Base-by-base conservation (phyloP, 1,140 invertebrate species). In the Drosophila rhopaloa region DNA sequence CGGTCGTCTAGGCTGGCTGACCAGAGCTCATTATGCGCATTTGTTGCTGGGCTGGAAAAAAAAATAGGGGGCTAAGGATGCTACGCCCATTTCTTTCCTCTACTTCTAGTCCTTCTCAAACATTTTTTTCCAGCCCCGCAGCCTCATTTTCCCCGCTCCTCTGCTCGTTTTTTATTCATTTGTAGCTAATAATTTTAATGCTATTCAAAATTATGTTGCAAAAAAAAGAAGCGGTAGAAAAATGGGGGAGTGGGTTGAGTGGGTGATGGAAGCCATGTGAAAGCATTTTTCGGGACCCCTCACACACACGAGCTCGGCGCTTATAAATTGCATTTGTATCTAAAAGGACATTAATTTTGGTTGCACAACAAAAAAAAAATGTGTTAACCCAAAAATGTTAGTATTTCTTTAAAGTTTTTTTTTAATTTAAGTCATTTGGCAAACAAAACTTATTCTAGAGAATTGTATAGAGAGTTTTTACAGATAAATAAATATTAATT, bases 121-220 rank as follows among this genome's bases (percentile, higher is more conserved):
- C 24, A 29, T 66, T 62, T 66, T 65, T 67, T 50, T 10, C 6
- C 43, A 29, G 14, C 16, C 27, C 29, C 19, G 13, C 37, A 16
- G 10, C 29, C 37, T 35, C 48, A 11, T 16, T 9, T 35, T 10
- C 5, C 32, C 46, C 41, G 6, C 53, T 35, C 57, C 59, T 46
- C 57, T 44, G 40, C 16, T 40, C 53, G 56, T 46, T 62, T 63
- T 66, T 54, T 75, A 51, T 68, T 63, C 62, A 79, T 86, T 90
- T 90, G 81, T 85, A 90, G 85, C 85, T 90, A 90, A 90, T 90
- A 90, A 90, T 90, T 90, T 90, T 90, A 90, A 90, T 90, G 86
- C 83, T 90, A 90, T 90, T 90, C 85, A 90, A 90, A 90, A 90
- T 90, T 90, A 90, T 90, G 85, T 90, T 90, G 66, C 46, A 51